Evolutionary conservation across 2,797 vertebrate species (phyloP), one percentile per base, ranked within the genome.

Genomic region (Leptatherina wallacei): DNA sequence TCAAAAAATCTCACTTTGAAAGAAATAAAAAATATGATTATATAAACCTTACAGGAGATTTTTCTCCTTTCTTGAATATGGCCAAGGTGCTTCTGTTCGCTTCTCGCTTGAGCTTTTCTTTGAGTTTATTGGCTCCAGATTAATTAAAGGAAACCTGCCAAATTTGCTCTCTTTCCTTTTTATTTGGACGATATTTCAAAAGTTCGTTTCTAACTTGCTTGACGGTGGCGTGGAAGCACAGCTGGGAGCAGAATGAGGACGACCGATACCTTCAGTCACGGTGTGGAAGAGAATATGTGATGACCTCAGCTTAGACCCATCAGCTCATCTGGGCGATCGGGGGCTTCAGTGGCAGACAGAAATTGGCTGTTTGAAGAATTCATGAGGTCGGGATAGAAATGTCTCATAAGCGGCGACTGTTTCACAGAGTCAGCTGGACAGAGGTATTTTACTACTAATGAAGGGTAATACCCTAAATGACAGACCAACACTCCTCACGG

Each of bases 401-500:
- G 66, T 81, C 74, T 78, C 69, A 71, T 64, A 56, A 77, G 85
- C 83, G 55, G 72, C 9, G 5, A 73, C 72, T 44, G n/a, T 82
- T 88, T 84, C 85, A 82, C 75, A 29, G 69, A 85, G 74, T 80
- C 70, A 74, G 82, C 65, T 54, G 82, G 57, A 82, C 36, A 13
- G 62, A 78, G 80, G 85, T 70, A 61, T 77, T 85, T 84, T 78
- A 77, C 78, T 27, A 35, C 75, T 87, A 90, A 89, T 89, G 84
- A 84, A 89, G 69, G 83, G 85, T 86, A 90, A 93, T 82, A 77
- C 86, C 72, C 81, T 61, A 75, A 86, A 78, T 76, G 85, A 90
- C 77, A 57, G 78, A 87, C 75, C 86, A 81, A 83, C 85, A 78
- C 83, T 87, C 67, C 80, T 87, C 76, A 76, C 70, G 16, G 49